Percentiles rank a stretch among this genome's conserved stretches.
Evolutionary conservation across 2,113 vertebrate genomes (phyloP).

Genomic region (Phalacrocorax carbo): DNA sequence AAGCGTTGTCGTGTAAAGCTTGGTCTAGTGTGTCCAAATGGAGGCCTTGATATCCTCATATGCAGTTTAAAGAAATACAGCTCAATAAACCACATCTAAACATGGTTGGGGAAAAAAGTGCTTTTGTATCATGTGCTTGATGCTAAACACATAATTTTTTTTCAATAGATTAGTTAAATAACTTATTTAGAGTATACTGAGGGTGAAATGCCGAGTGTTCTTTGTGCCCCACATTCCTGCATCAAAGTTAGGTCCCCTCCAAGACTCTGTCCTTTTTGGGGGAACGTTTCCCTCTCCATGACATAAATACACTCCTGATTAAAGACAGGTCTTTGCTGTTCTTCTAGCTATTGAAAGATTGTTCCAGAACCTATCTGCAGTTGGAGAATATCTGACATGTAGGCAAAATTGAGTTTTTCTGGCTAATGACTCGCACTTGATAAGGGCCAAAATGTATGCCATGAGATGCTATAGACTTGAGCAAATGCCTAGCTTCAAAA

Average conservation of each 20-base stretch:
- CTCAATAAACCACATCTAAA: neutral
- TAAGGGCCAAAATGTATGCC: neutral
- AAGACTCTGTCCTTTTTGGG: neutral
- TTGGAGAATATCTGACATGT: neutral
- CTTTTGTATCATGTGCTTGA: neutral
- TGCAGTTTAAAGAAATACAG: neutral
- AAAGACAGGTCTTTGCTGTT: neutral
- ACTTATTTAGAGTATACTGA: neutral
- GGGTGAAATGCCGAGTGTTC: neutral
- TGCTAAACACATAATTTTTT: neutral
- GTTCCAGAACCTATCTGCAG: neutral
- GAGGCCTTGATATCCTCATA: neutral
- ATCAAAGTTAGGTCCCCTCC: neutral
- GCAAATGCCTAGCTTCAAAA: neutral
- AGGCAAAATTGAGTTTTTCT: neutral
- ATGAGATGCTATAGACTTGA: neutral
- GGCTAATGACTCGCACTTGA: neutral
- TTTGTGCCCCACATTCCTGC: neutral
- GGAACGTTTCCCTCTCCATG: fast-evolving
- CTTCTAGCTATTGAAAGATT: neutral
- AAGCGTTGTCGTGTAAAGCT: fast-evolving
- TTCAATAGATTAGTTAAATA: neutral
- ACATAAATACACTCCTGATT: neutral
- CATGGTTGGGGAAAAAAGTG: neutral
- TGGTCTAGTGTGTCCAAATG: neutral